These are phyloP conservation scores for Ornithoptera priamus DNA, from an alignment of 2,888 invertebrate species.

Conservation along the genomic window DNA sequence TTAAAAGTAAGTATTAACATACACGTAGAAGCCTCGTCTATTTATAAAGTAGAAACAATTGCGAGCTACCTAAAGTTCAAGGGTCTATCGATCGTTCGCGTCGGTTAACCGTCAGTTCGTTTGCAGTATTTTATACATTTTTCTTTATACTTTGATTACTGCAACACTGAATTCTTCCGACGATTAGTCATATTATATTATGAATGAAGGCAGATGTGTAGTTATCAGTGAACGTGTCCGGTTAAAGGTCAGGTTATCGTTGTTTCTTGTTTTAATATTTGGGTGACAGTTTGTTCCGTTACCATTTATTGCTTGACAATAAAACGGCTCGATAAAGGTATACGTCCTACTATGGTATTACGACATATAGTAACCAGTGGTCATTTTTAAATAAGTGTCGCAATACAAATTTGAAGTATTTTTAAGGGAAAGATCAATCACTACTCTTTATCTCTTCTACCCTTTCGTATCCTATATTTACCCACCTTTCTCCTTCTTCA, in stretches of 20 bases:
- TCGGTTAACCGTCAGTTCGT: conserved; percentile 3
- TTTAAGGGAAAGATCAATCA: no score
- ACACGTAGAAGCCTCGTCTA: conserved; percentile 9
- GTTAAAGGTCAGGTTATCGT: conserved; percentile 25
- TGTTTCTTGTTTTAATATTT: conserved; percentile 15
- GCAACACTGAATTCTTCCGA: background rate
- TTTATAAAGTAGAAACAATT: conserved; percentile 8
- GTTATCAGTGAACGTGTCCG: conserved; percentile 19
- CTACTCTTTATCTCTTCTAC: no score
- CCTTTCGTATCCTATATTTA: no score
- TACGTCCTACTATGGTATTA: background rate
- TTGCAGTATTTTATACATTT: background rate
- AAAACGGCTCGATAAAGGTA: background rate
- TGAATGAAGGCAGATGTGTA: conserved; percentile 3
- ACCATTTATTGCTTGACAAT: background rate
- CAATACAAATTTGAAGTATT: no score
- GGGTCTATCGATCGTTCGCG: conserved; percentile 68
- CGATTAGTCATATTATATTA: conserved; percentile 14
- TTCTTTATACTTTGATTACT: background rate
- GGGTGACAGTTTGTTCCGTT: conserved; percentile 2
- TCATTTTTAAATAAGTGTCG: background rate
- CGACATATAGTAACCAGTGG: background rate
- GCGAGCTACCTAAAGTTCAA: conserved; percentile 53
- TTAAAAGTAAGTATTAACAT: background rate
- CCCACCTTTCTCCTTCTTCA: no score